Evolutionary conservation across 2,888 invertebrate genomes (phyloP).

Genomic region (Minunthozetes semirufus): DNA sequence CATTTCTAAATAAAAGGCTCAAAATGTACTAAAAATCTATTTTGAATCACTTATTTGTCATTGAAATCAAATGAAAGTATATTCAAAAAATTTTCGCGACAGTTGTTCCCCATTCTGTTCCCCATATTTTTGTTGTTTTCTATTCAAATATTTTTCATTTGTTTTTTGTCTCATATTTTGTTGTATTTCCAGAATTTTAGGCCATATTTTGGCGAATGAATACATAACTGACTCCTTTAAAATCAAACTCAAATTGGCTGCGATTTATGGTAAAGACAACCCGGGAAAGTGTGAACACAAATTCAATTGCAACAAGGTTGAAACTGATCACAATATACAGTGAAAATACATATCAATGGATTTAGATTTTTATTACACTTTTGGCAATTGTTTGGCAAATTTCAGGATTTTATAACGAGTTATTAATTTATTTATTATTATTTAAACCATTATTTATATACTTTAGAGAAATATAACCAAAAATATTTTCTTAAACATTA

Average conservation of each 20-base stretch:
- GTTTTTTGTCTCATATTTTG: conserved; percentile 10
- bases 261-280: conserved; percentile 39
- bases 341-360: neutral
- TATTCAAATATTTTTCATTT: neutral
- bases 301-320: conserved; percentile 39
- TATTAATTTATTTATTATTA: neutral
- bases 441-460: too few relatives aligned
- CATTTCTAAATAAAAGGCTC: too few relatives aligned
- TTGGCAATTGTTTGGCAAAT: neutral
- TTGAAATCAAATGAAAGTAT: too few relatives aligned
- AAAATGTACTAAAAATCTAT: too few relatives aligned
- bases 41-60: too few relatives aligned
- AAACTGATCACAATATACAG: conserved; percentile 16
- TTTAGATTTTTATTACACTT: neutral
- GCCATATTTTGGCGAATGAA: conserved; percentile 42
- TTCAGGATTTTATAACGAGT: neutral
- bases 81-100: too few relatives aligned
- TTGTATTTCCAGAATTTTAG: conserved; percentile 39
- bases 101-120: too few relatives aligned
- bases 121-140: neutral
- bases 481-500: too few relatives aligned
- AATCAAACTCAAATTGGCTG: conserved; percentile 40
- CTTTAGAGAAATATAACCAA: too few relatives aligned
- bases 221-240: conserved; percentile 42
- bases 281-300: conserved; percentile 36